These are phyloP conservation scores for Cerastis rubricosa DNA, from an alignment of 2,888 invertebrate genomes.

Conservation along the genomic window DNA sequence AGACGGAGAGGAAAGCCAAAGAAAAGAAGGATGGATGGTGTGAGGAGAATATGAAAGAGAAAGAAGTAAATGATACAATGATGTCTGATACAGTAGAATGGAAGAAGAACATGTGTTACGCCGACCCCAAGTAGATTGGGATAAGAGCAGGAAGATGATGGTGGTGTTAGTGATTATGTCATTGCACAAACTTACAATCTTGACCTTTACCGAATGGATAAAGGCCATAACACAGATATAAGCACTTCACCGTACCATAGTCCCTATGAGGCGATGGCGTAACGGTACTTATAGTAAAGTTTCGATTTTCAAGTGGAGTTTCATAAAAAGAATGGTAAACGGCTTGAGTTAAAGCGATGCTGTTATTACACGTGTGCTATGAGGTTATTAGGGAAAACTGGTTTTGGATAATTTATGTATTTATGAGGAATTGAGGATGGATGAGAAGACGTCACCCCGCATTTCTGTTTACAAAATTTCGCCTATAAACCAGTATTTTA, in stretches of 20 bases:
- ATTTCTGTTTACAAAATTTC: conserved; percentile 3
- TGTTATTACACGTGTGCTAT: neutral
- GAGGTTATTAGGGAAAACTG: neutral
- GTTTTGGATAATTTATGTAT: neutral
- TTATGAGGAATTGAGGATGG: neutral
- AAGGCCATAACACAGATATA: neutral
- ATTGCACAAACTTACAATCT: too few relatives aligned
- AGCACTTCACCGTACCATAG: neutral
- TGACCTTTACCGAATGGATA: neutral
- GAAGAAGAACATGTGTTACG: too few relatives aligned
- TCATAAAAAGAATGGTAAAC: conserved; percentile 4
- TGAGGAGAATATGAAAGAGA: too few relatives aligned
- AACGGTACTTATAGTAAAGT: conserved; percentile 9
- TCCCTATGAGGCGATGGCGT: neutral
- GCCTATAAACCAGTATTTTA: conserved; percentile 2
- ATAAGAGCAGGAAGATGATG: too few relatives aligned
- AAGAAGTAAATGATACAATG: too few relatives aligned
- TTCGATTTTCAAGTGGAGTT: neutral
- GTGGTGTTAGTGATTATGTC: too few relatives aligned
- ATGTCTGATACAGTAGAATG: too few relatives aligned
- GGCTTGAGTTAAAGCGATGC: neutral
- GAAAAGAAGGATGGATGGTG: too few relatives aligned
- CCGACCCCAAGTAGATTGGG: too few relatives aligned
- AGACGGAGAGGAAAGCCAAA: too few relatives aligned
- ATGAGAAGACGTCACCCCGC: neutral